Base-by-base conservation (phyloP, 2,113 vertebrate species). In the Hoplias malabaricus region DNA sequence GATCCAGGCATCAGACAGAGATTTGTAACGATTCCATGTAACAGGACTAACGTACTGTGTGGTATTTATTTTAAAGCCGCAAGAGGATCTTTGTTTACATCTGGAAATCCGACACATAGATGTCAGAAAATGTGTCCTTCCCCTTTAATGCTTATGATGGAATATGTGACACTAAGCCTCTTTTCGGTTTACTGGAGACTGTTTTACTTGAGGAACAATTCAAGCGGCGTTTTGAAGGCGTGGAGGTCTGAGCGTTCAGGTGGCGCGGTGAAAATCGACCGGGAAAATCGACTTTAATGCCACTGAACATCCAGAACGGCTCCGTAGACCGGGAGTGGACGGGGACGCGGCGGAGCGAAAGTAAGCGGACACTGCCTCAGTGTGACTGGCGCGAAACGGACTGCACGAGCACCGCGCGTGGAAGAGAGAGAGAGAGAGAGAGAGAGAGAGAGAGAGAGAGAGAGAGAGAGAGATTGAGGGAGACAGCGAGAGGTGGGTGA, bases 291-390 rank as follows among this genome's bases (percentile, higher is more conserved):
- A n/a, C n/a, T n/a, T 48, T 48, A 48, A n/a, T 11, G 43, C 12
- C 21, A 12, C 0, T 25, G 13, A 19, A 27, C 14, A 27, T 16
- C 25, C 5, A 48, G 43, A 48, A 48, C 1, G 43, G 16, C 70
- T 38, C 29, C 59, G 21, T 25, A 33, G 34, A 21, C n/a, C 43
- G 25, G 36, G 36, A 29, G n/a, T n/a, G n/a, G n/a, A n/a, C n/a
- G n/a, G n/a, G n/a, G 54, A n/a, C 10, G 63, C 27, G 9, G 16
- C n/a, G 34, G 38, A 4, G 65, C 29, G 66, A 73, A 81, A 79
- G 78, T 67, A 50, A 81, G 78, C 69, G 40, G 73, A 82, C 72
- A 78, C 70, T 81, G 84, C 80, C 80, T 81, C 78, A 29, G 80
- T 66, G 78, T 42, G 80, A 81, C 75, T 78, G 65, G 77, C 77